phyloP scores from a whole-genome alignment of 2,113 vertebrate species.

The Myiagra hebetior region DNA sequence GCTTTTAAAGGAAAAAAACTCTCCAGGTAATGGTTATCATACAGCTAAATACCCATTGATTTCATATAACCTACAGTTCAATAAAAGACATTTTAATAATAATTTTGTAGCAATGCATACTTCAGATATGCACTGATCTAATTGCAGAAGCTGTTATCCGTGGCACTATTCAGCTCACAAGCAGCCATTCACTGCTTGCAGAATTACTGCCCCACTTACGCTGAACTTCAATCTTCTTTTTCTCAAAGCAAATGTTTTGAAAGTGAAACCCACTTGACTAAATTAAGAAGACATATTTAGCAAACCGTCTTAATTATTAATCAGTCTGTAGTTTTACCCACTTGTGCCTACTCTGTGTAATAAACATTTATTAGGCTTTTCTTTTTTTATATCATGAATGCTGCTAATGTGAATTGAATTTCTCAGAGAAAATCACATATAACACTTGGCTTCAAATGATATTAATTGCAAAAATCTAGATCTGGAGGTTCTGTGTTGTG shows the following conservation, averaged over 20 bases:
- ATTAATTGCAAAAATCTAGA: neutral
- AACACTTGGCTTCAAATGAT: neutral
- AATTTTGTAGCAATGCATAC: neutral
- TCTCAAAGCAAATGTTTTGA: slow-evolving; percentile 27
- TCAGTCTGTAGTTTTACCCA: slow-evolving; percentile 18
- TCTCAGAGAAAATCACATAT: neutral
- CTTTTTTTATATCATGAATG: slow-evolving; percentile 36
- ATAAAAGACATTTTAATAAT: neutral
- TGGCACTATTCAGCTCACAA: neutral
- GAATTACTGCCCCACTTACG: neutral
- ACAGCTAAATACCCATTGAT: neutral
- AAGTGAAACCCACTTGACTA: slow-evolving; percentile 27
- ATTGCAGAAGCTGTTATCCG: neutral
- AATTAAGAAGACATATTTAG: slow-evolving; percentile 25
- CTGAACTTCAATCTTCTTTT: neutral
- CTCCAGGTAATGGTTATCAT: neutral
- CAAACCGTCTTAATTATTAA: slow-evolving; percentile 23
- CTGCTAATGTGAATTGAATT: neutral
- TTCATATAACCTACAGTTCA: neutral
- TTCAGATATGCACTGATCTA: neutral
- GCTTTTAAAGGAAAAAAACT: neutral
- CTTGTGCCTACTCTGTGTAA: slow-evolving; percentile 36
- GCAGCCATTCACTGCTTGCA: neutral
- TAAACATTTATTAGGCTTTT: slow-evolving; percentile 43
- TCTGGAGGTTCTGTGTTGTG: neutral